Percentiles rank a stretch among this genome's conserved stretches.
These are phyloP conservation scores for Metellina segmentata DNA, from an alignment of 2,888 invertebrate genomes.

Conservation along the genomic window DNA sequence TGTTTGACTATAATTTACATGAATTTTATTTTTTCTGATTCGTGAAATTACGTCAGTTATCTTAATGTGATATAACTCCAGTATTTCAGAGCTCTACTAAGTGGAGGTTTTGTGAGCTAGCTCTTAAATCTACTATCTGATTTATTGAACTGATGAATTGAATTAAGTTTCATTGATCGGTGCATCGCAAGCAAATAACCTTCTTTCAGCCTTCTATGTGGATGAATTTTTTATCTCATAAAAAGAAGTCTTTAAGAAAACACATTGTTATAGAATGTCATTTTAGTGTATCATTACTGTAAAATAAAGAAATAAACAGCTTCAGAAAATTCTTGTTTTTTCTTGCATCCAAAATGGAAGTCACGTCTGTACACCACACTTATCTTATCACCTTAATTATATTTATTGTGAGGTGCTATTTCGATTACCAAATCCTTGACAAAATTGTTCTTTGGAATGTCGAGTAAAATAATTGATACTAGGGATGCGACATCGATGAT, in stretches of 20 bases:
- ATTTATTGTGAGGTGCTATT: too few relatives aligned
- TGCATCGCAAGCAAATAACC: slow-evolving; percentile 56
- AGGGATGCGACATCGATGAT: too few relatives aligned
- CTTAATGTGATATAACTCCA: background rate
- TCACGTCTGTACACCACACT: too few relatives aligned
- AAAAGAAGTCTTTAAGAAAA: slow-evolving; percentile 51
- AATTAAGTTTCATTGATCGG: slow-evolving; percentile 45
- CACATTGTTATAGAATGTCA: slow-evolving; percentile 66
- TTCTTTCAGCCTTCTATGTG: slow-evolving; percentile 64
- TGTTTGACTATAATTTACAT: too few relatives aligned
- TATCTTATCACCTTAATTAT: too few relatives aligned
- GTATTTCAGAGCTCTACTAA: background rate
- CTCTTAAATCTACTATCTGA: background rate
- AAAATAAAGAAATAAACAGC: slow-evolving; percentile 56
- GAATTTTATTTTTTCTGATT: background rate
- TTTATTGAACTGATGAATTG: background rate
- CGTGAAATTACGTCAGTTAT: background rate
- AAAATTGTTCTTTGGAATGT: too few relatives aligned
- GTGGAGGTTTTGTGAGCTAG: background rate
- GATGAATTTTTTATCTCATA: slow-evolving; percentile 57
- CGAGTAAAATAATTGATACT: too few relatives aligned
- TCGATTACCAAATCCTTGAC: too few relatives aligned
- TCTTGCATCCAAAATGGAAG: background rate
- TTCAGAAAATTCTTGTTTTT: slow-evolving; percentile 39
- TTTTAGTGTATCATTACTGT: slow-evolving; percentile 72